phyloP scores from a whole-genome alignment of 2,888 invertebrate genomes.

The Hydriomena furcata region DNA sequence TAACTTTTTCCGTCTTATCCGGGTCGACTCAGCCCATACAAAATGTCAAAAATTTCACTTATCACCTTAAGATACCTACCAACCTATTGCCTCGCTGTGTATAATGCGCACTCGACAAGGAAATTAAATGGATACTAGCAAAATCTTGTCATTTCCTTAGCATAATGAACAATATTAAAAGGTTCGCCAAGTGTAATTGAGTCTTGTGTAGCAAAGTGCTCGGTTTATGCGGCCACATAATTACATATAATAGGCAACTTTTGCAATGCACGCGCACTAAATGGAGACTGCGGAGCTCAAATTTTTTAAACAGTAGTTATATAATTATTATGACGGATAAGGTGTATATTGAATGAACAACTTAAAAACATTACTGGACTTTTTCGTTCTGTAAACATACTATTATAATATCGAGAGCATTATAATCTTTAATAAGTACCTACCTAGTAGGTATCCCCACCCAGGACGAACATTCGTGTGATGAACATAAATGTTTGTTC shows the following conservation, averaged over 20 bases:
- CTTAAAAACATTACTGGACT: constrained; percentile 36
- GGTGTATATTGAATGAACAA: constrained; percentile 52
- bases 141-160: constrained; percentile 74
- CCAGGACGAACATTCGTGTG: no score
- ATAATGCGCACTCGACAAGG: constrained; percentile 47
- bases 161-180: constrained; percentile 79
- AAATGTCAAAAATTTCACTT: no score
- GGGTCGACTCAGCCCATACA: no score
- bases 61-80: no score
- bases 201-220: constrained; percentile 69
- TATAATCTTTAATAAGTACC: background rate
- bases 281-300: constrained; percentile 64
- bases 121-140: constrained; percentile 63
- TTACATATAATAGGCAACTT: constrained; percentile 76
- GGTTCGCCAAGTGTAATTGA: constrained; percentile 73
- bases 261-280: constrained; percentile 73
- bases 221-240: constrained; percentile 76
- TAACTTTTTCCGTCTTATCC: no score
- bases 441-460: no score
- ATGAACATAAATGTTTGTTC: no score
- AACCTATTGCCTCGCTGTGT: no score
- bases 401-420: background rate
- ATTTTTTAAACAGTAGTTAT: constrained; percentile 66
- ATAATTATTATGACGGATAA: constrained; percentile 54
- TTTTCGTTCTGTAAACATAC: background rate